phyloP scores from a whole-genome alignment of 2,888 invertebrate genomes.

The Galerucella pusilla region DNA sequence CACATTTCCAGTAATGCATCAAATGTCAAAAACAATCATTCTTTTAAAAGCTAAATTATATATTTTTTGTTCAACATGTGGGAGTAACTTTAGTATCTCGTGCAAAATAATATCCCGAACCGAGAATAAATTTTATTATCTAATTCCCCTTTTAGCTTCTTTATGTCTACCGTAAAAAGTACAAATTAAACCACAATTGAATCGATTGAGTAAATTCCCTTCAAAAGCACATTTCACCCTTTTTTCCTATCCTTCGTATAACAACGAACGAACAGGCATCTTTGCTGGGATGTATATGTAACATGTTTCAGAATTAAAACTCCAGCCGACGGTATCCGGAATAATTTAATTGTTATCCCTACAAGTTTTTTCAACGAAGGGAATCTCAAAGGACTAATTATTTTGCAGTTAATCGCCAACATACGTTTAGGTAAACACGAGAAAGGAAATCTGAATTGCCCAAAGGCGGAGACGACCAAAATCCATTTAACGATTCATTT shows the following conservation, averaged over 20 bases:
- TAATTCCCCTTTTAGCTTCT: neutral
- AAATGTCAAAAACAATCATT: too few species aligned
- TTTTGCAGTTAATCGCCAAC: constrained; percentile 46
- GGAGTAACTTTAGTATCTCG: neutral
- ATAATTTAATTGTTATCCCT: constrained; percentile 54
- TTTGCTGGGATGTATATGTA: constrained; percentile 42
- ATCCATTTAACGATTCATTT: neutral
- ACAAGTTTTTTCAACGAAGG: constrained; percentile 47
- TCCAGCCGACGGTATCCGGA: constrained; percentile 37
- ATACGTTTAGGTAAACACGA: constrained; percentile 42
- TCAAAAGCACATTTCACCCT: constrained; percentile 27
- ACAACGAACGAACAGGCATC: constrained; percentile 33
- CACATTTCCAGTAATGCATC: too few species aligned
- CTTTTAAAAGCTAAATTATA: too few species aligned
- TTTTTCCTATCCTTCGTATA: constrained; percentile 27
- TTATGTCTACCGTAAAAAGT: constrained; percentile 8
- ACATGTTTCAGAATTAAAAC: constrained; percentile 56
- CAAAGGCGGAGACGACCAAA: constrained; percentile 15
- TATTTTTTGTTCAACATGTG: too few species aligned
- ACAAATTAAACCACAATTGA: constrained; percentile 29
- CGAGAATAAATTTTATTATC: neutral
- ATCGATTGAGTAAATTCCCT: constrained; percentile 26
- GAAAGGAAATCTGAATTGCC: constrained; percentile 37
- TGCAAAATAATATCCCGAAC: neutral
- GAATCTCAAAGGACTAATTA: constrained; percentile 53